phyloP scores from a whole-genome alignment of 2,113 vertebrate genomes.

The Platycercus adscitus region DNA sequence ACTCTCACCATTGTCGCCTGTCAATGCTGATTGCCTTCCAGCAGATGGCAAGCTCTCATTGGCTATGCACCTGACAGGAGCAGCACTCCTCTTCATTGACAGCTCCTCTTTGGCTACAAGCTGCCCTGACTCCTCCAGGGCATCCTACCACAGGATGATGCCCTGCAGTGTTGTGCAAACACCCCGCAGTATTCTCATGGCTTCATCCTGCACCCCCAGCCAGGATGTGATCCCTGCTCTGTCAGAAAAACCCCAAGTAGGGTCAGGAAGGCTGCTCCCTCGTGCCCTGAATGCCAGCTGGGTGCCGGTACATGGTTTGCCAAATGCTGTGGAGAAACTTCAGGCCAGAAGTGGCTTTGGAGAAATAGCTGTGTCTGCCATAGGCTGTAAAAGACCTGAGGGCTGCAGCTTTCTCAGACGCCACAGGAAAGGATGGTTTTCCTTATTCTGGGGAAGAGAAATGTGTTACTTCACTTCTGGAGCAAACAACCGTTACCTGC shows the following conservation, averaged over 20 bases:
- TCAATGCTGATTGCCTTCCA: not conserved
- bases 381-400: not conserved
- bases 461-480: not conserved
- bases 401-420: not conserved
- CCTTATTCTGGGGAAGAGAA: not conserved
- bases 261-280: not conserved
- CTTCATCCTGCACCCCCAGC: not conserved
- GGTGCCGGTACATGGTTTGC: not conserved
- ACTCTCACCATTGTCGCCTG: not conserved
- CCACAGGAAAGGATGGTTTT: not conserved
- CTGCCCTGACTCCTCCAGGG: not conserved
- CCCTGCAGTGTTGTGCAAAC: not conserved
- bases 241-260: not conserved
- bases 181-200: not conserved
- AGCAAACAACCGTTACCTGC: not conserved
- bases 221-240: not conserved
- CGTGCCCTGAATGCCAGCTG: accelerated
- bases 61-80: not conserved
- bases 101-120: not conserved
- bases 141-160: accelerated
- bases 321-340: not conserved
- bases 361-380: not conserved
- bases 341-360: not conserved
- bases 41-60: constrained; percentile 34
- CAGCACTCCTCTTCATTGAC: not conserved